Evolutionary conservation across 2,888 invertebrate genomes (phyloP), one percentile per base, ranked within the genome.

Genomic region (Helobdella robusta): DNA sequence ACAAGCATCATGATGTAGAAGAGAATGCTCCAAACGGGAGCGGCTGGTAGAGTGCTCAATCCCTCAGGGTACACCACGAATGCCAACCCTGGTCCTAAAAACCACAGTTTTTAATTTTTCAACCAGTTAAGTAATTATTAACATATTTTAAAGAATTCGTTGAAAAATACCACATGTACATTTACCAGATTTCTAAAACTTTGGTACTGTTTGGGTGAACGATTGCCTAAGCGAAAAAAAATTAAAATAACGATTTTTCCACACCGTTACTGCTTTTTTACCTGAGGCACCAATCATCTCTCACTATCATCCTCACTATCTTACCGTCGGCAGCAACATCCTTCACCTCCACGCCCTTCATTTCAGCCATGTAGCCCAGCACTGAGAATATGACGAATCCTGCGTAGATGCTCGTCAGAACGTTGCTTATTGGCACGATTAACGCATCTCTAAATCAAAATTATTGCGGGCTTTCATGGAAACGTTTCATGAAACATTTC

Each of bases 281-380:
- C n/a, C n/a, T n/a, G n/a, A n/a, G n/a, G n/a, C n/a, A 52, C 20
- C 11, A 15, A 11, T 15, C 23, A 8, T n/a, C 8, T 20, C 11
- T 52, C 20, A 8, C 20, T n/a, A 15, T 11, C 11, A 52, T 52
- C 8, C 44, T 40, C n/a, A 40, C 11, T 15, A 40, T 2, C 58
- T 15, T 46, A 70, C 75, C 72, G 34, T 65, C 67, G 2, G 65
- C 68, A 23, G 73, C 73, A 5, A 77, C 73, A n/a, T 72, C 71
- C 0, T 73, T 68, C 5, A 74, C 72, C 28, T 52, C 50, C 6
- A 70, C 70, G n/a, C 69, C 67, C 62, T 72, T 72, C 52, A 65
- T 58, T 11, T 68, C 44, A 0, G 72, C 70, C 71, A 72, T 71
- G 34, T 87, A 87, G 1, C 88, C 88, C 59, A 75, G 70, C 67